Evolutionary conservation across 2,113 vertebrate species (phyloP), one percentile per base, ranked within the genome.

Genomic region (Etia nguti): DNA sequence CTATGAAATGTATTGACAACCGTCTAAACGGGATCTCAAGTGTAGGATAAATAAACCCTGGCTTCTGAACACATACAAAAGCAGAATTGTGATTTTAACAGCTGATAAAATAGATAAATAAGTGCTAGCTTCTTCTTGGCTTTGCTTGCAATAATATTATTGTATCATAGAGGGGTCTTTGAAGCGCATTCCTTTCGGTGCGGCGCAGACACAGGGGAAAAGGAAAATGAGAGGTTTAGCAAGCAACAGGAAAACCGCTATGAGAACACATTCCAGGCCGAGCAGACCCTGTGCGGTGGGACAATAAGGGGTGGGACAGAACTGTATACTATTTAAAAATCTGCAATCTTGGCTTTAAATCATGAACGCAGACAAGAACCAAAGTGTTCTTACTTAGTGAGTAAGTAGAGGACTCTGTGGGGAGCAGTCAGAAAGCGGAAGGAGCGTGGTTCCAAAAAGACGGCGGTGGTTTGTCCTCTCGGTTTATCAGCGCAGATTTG

Each of bases 291-390:
- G 91, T 89, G 36, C 81, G 89, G 60, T 12, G 34, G 95, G 93
- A 96, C 96, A 97, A 96, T 96, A 88, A 95, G 93, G 96, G 96
- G 96, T 95, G 96, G 96, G 96, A 96, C 96, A 82, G 90, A 38
- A 86, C 92, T 92, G 84, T 88, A 90, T 75, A 83, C 89, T 80
- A 88, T 93, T 94, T 89, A 52, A 86, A 91, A 94, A 94, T 89
- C 88, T 90, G 80, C 88, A 90, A 97, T 96, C 96, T 96, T 29
- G 84, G 38, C 79, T 82, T 79, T 46, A 56, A 89, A 97, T 97
- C 95, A 50, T 68, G 55, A 89, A 85, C 84, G 50, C 43, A 82
- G 90, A 86, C 82, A 60, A 83, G 56, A 83, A 43, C 82, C 15
- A 43, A 60, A 84, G 20, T 6, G 82, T 85, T 85, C 46, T 79